Conservation (phyloP, 2,113 vertebrate genomes). For the cat (Felis catus) region F.catus_Fca126_mat1.0 CM031426.1:43209501-43210000, state of each 20-base stretch:
- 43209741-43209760: not conserved
- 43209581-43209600: not conserved
- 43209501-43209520: not conserved
- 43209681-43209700: not conserved
- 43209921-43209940: not conserved
- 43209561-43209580: not conserved
- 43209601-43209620: not conserved
- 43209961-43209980: not conserved
- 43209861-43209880: not conserved
- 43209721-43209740: not conserved
- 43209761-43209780: not conserved
- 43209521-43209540: not conserved
- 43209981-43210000: not conserved
- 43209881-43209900: constrained; percentile 22
- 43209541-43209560: not conserved
- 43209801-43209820: not conserved
- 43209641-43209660: not conserved
- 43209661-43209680: not conserved
- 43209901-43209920: not conserved
- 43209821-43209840: not conserved
- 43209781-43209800: not conserved
- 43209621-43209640: not conserved
- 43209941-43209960: not conserved
- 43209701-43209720: not conserved
- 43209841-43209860: not conserved